Evolutionary conservation across 2,888 invertebrate genomes (phyloP), one percentile per base, ranked within the genome.

Genomic region (Drosophila differens): DNA sequence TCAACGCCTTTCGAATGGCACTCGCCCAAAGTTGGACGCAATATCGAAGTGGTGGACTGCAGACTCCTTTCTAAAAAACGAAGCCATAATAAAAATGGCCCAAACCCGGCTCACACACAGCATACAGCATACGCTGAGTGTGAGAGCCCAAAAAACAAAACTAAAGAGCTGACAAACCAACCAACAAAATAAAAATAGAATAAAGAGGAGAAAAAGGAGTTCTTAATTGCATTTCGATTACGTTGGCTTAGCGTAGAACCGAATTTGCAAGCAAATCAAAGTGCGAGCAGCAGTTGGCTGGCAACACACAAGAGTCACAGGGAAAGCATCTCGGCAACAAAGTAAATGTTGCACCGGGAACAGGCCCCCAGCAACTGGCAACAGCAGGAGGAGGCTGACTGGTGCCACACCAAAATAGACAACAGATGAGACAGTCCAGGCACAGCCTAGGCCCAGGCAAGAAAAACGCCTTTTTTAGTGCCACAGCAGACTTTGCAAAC

Each of bases 1-100:
- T 87, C 85, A 84, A 87, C 87, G 87, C 90, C 87, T 88, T 90
- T 88, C 90, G 73, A 88, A 91, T 86, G 85, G 89, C 85, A 86
- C 72, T 85, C 71, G 71, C 59, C 80, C 67, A 81, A 62, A 71
- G 70, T 70, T 66, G 53, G 52, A 66, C 64, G 41, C 58, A 16
- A 58, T 58, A 41, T 58, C 30, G 39, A 52, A 52, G 30, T 61
- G 33, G 58, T 76, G 70, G 67, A 47, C 35, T 44, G 44, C 32
- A 58, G 51, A 60, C 58, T 81, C 89, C 88, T 91, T 87, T 87
- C 91, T 91, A 91, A 87, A 87, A 47, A 47, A 47, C 25, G 16
- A 87, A 74, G 44, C 79, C 75, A 87, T 79, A 89, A 81, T 59
- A 71, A 77, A 76, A 76, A 79, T 87, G 73, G 76, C 74, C 70